These are phyloP conservation scores for Clanis bilineata DNA, from an alignment of 2,888 invertebrate species.

Conservation along the genomic window DNA sequence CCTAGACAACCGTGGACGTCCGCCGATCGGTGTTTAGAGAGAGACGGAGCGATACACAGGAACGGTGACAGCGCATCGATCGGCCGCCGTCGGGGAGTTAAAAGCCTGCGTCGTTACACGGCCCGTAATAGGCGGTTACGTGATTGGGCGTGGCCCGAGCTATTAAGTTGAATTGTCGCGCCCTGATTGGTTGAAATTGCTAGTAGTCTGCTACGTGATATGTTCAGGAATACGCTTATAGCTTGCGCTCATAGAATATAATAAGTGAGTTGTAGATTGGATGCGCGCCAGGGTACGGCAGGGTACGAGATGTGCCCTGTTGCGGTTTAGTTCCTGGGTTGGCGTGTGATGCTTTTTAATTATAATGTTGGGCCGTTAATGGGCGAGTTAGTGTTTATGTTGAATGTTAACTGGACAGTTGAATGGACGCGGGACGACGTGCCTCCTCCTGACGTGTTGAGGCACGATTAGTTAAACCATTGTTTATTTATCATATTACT, in stretches of 20 bases:
- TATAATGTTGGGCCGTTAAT: constrained; percentile 57
- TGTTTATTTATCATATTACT: background rate
- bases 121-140: constrained; percentile 82
- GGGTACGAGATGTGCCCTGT: constrained; percentile 58
- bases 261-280: constrained; percentile 79
- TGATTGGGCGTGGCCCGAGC: constrained; percentile 80
- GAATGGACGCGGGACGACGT: constrained; percentile 56
- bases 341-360: constrained; percentile 70
- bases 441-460: constrained; percentile 2
- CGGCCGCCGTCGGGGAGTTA: constrained; percentile 77
- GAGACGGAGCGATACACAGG: constrained; percentile 53
- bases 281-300: constrained; percentile 75
- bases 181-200: constrained; percentile 81
- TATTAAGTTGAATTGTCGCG: constrained; percentile 81
- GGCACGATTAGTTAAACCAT: background rate
- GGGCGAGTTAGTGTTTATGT: constrained; percentile 45
- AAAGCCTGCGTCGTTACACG: constrained; percentile 81
- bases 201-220: constrained; percentile 80
- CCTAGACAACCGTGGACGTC: constrained; percentile 57
- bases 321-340: constrained; percentile 68
- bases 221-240: constrained; percentile 82
- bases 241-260: constrained; percentile 79
- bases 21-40: constrained; percentile 58
- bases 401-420: constrained; percentile 48
- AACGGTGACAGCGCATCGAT: constrained; percentile 56